Base-by-base conservation (phyloP, 2,113 vertebrate species). In the Peucedramus taeniatus region DNA sequence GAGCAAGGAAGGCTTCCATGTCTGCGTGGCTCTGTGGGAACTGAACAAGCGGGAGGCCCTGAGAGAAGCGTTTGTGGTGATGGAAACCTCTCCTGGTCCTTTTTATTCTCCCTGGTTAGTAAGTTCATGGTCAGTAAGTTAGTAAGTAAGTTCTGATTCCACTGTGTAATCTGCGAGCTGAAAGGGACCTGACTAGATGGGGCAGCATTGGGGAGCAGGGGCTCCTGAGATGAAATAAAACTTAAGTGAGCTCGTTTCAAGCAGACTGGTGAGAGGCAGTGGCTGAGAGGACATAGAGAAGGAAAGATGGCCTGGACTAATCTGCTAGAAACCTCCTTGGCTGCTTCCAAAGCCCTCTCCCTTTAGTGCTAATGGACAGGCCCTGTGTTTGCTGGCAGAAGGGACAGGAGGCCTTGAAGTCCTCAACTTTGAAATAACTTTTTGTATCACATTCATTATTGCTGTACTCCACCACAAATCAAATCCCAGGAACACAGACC, bases 231-330 rank as follows among this genome's bases (percentile, higher is more conserved):
- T 1, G 5, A 61, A 53, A 4, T 5, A 7, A 23, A 39, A n/a
- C 70, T 51, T 49, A 8, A 20, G 15, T 4, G 27, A 69, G 45
- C 45, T 93, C 3, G 1, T 35, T 16, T 44, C 45, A n/a, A 31
- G 51, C 65, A 39, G 40, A 4, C 66, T 44, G 68, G 13, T 49
- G 50, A 61, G 60, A 49, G 22, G 28, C 59, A 17, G 54, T 33
- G 45, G 17, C 45, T 2, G 3, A 74, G 45, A 4, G 39, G 27
- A 28, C 16, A 20, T 3, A 1, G 3, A 1, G 1, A 64, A 51
- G n/a, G 44, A 12, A 72, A 3, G 37, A 31, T 83, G 45, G 85
- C 49, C n/a, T 6, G 9, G 59, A 44, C 37, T 57, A 1, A 37
- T 50, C 15, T 45, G 24, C 51, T 42, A 11, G 57, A 61, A 88